These are phyloP conservation scores for Perdita meconis DNA, from an alignment of 2,888 invertebrate species.

Conservation along the genomic window DNA sequence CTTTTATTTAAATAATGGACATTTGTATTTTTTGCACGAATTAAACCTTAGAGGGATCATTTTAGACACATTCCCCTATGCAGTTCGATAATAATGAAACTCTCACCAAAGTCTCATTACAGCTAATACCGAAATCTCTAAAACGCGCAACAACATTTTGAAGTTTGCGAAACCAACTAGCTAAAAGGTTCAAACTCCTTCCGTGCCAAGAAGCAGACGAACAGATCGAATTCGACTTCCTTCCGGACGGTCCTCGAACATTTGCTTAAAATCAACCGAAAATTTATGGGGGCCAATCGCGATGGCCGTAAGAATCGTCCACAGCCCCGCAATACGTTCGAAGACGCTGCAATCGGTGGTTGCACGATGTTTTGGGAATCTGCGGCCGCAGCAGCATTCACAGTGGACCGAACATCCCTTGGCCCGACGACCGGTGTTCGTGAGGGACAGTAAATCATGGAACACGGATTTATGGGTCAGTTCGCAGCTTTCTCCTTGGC, in stretches of 20 bases:
- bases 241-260: background rate
- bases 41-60: no score
- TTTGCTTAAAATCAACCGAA: slow-evolving; percentile 12
- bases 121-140: no score
- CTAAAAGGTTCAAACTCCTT: no score
- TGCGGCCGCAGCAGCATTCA: slow-evolving; percentile 74
- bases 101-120: no score
- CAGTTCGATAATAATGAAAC: no score
- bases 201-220: no score
- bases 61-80: no score
- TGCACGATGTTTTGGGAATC: slow-evolving; percentile 74
- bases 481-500: slow-evolving; percentile 68
- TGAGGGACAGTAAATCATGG: slow-evolving; percentile 71
- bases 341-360: slow-evolving; percentile 31
- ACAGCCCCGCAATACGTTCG: slow-evolving; percentile 5
- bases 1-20: no score
- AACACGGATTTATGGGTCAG: slow-evolving; percentile 78
- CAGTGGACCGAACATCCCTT: slow-evolving; percentile 42
- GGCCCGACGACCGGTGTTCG: background rate
- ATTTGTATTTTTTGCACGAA: no score
- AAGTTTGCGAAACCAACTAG: no score
- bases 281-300: slow-evolving; percentile 31
- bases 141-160: no score
- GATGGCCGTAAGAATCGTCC: slow-evolving; percentile 22
- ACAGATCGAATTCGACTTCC: background rate